phyloP scores from a whole-genome alignment of 1,140 invertebrate genomes.

The Neodiprion virginianus region DNA sequence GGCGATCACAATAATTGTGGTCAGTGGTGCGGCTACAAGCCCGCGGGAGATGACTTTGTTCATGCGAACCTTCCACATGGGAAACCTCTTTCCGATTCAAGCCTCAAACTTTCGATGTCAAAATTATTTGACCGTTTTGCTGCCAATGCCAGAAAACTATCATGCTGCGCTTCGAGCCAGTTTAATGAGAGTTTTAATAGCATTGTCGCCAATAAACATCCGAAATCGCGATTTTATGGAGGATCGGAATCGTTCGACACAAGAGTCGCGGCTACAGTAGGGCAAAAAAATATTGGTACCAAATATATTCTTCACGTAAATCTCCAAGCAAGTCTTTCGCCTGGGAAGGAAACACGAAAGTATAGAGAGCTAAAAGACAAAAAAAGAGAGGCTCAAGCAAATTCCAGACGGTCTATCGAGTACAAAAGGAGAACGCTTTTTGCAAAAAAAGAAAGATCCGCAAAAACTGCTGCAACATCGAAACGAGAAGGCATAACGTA shows the following conservation, averaged over 20 bases:
- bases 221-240: slow-evolving; percentile 28
- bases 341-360: slow-evolving; percentile 19
- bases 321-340: slow-evolving; percentile 22
- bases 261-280: slow-evolving; percentile 27
- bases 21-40: not conserved
- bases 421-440: slow-evolving; percentile 19
- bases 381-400: not conserved
- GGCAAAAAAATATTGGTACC: slow-evolving; percentile 29
- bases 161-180: slow-evolving; percentile 30
- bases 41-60: not conserved
- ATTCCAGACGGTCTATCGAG: not conserved
- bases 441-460: slow-evolving; percentile 21
- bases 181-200: slow-evolving; percentile 32
- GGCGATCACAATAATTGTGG: no score
- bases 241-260: slow-evolving; percentile 25
- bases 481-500: slow-evolving; percentile 27
- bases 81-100: not conserved
- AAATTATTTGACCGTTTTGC: slow-evolving; percentile 19
- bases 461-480: slow-evolving; percentile 11
- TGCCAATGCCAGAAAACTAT: slow-evolving; percentile 20
- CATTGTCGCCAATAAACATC: slow-evolving; percentile 26
- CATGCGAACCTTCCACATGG: not conserved
- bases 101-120: not conserved
- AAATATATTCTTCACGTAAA: slow-evolving; percentile 22
- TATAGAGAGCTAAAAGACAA: slow-evolving; percentile 18